Evolutionary conservation across 64 coral and sea anemone genomes (phyloP).

Genomic region (Stichodactyla helianthus): DNA sequence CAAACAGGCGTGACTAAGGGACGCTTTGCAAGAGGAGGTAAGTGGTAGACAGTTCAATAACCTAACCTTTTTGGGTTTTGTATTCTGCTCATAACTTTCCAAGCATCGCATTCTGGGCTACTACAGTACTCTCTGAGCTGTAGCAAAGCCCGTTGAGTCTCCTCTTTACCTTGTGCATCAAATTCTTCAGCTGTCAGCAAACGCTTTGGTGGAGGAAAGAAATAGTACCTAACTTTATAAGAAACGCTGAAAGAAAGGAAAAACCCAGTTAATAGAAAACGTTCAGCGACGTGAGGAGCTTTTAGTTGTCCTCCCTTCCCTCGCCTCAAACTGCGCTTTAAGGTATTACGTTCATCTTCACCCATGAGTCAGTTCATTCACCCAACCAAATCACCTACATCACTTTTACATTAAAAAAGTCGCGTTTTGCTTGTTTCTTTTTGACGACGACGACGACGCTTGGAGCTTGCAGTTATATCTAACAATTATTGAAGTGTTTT

Average conservation of each 20-base stretch:
- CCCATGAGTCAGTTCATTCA: too few species aligned
- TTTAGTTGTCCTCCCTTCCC: too few species aligned
- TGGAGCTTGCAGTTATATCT: too few species aligned
- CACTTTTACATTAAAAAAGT: too few species aligned
- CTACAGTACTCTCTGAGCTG: slow-evolving; percentile 82
- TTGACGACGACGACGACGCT: too few species aligned
- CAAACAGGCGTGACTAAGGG: not conserved
- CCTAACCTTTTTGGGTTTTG: slow-evolving; percentile 66
- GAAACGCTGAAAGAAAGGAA: slow-evolving; percentile 53
- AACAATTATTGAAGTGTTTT: too few species aligned
- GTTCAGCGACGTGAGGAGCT: too few species aligned
- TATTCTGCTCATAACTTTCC: slow-evolving; percentile 72
- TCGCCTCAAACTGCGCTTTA: too few species aligned
- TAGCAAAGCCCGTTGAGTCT: slow-evolving; percentile 65
- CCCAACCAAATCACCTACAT: too few species aligned
- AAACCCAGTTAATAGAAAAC: not conserved
- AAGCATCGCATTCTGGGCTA: slow-evolving; percentile 91
- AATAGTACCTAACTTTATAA: slow-evolving; percentile 69
- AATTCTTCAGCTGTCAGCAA: slow-evolving; percentile 75
- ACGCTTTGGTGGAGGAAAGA: slow-evolving; percentile 59
- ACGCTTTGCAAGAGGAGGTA: not conserved
- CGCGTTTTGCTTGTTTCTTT: too few species aligned
- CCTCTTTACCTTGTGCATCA: slow-evolving; percentile 30
- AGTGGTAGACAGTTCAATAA: not conserved
- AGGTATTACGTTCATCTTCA: too few species aligned